Conservation (phyloP, 2,113 vertebrate genomes). For the Pongo abelii region DNA sequence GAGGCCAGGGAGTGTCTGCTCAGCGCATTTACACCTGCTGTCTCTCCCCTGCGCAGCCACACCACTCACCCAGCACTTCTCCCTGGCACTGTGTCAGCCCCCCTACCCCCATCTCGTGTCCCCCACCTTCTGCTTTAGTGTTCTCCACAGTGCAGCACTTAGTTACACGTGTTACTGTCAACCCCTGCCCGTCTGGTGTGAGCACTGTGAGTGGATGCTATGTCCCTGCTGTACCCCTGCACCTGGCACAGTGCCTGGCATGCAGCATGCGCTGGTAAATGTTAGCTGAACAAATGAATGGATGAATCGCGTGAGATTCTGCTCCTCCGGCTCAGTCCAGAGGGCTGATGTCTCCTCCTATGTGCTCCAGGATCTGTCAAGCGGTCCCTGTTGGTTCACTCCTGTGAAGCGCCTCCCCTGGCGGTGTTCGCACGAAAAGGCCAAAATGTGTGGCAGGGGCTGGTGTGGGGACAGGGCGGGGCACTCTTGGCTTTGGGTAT, state of each 20-base stretch:
- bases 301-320: background rate
- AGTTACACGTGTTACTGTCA: background rate
- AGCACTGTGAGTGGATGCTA: background rate
- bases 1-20: background rate
- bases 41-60: background rate
- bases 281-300: background rate
- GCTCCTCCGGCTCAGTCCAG: background rate
- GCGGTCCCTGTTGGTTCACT: background rate
- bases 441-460: background rate
- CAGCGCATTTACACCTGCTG: background rate
- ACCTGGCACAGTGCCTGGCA: background rate
- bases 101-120: no score
- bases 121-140: background rate
- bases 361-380: background rate
- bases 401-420: background rate
- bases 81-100: accelerated
- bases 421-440: background rate
- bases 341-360: background rate
- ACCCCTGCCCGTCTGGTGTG: background rate
- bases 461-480: background rate
- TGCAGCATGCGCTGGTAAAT: background rate
- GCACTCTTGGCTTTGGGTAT: background rate
- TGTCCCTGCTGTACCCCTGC: background rate
- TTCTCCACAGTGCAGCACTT: accelerated
- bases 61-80: background rate